Evolutionary conservation across 92 coral and sea anemone species (phyloP), one percentile per base, ranked within the genome.

Genomic region (Pocillopora grandis): DNA sequence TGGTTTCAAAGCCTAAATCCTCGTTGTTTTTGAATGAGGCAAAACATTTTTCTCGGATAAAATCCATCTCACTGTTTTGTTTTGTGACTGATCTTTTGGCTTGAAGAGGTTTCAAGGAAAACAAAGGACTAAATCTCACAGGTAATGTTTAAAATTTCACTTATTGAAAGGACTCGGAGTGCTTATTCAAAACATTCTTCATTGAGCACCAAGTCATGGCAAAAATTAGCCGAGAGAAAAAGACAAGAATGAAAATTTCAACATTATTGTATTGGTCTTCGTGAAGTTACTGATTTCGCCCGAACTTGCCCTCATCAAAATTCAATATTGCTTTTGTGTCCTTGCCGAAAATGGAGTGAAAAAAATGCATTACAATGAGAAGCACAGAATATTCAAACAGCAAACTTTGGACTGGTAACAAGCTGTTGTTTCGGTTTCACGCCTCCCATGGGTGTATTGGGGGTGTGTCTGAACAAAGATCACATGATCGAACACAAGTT

Each of bases 391-490:
- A 59, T 13, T 31, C 68, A 16, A 80, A 33, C 85, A 36, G 5
- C 13, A 23, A 6, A 33, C 62, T 58, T 14, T 31, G 5, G 27
- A 59, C 59, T 23, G 77, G 77, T 71, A 81, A 81, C 52, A 61
- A 59, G 48, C 85, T 18, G n/a, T 35, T 68, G 75, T 35, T 52
- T 76, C 71, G 52, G 49, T 20, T 1, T 19, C 12, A 19, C 14
- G 64, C 35, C 17, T 15, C 3, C 62, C 2, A 56, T 81, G 77
- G 77, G 85, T 35, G 76, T 55, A 21, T 16, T 2, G 67, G 52
- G 73, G 85, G 85, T 58, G 78, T 70, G 58, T 57, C 15, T 5
- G 62, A 52, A 2, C 17, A 12, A 58, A 61, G 33, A 56, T 81
- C 70, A 71, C 48, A 55, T 36, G 82, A 78, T 61, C 18, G 31